Evolutionary conservation across 2,113 vertebrate genomes (phyloP), one percentile per base, ranked within the genome.

Genomic region (Chaenocephalus aceratus): DNA sequence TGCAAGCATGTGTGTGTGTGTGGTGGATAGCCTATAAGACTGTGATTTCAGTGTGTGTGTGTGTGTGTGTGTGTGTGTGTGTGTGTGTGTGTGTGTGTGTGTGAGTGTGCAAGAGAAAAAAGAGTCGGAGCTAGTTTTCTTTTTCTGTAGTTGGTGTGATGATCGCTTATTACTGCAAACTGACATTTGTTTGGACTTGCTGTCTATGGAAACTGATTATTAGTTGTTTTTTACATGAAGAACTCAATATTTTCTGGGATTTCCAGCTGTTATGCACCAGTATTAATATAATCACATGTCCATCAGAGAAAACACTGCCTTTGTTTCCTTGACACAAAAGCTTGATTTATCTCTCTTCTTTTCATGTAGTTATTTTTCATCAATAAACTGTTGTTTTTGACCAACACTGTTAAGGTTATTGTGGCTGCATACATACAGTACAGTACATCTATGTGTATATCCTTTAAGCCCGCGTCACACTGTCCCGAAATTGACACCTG

Each of bases 11-110:
- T 51, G 62, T 57, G 52, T 59, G 13, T 67, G 46, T 58, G 70
- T 60, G 59, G 72, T 82, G 23, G 45, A 23, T 45, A 56, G 77
- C 60, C 36, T 58, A 36, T 64, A 54, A 54, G 10, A 70, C 58
- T 79, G 34, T 75, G 10, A 71, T 18, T 68, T 66, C 12, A 41
- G 3, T 73, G 26, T 51, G 23, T 46, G 23, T 80, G 30, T 61
- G 62, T n/a, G 54, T 30, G 56, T 30, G 51, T 60, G 58, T 46
- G 61, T 58, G 52, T 53, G 12, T 15, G 57, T 46, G 68, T 62
- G 65, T 72, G 46, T 53, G 18, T 54, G 36, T 78, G 34, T 58
- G 26, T 30, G 26, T 3, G 23, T 51, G 52, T 87, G 70, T 6
- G 53, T 60, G 45, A 2, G 26, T 3, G 23, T 51, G 12, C 7